These are phyloP conservation scores for Opisthograptis luteolata DNA, from an alignment of 2,888 invertebrate genomes.

Conservation along the genomic window DNA sequence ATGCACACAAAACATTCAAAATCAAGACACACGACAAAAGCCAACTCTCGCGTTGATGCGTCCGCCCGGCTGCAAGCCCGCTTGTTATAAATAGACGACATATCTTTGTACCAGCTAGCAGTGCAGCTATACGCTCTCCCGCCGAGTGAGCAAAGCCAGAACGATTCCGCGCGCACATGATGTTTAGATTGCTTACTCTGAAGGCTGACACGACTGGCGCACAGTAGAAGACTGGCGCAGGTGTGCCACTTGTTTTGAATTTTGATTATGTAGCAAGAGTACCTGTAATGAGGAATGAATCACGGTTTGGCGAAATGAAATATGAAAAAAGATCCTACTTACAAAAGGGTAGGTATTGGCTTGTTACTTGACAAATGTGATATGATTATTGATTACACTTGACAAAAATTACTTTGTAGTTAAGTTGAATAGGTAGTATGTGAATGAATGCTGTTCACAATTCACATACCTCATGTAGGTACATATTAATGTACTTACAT, in stretches of 20 bases:
- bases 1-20: conserved; percentile 57
- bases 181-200: conserved; percentile 59
- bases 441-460: too few relatives aligned
- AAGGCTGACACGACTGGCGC: conserved; percentile 37
- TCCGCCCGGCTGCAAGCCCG: conserved; percentile 67
- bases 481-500: too few relatives aligned
- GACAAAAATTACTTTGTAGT: too few relatives aligned
- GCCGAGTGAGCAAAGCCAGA: conserved; percentile 69
- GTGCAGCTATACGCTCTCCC: conserved; percentile 71
- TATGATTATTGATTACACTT: too few relatives aligned
- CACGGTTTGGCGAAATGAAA: not conserved
- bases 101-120: conserved; percentile 72
- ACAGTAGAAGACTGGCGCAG: too few relatives aligned
- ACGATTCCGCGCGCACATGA: conserved; percentile 50
- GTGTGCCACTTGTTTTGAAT: conserved; percentile 40
- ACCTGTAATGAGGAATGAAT: conserved; percentile 15
- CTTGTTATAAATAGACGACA: conserved; percentile 78
- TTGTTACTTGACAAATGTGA: too few relatives aligned
- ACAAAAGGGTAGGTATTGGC: not conserved
- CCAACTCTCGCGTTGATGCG: conserved; percentile 59
- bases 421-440: too few relatives aligned
- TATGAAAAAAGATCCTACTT: not conserved
- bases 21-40: conserved; percentile 65
- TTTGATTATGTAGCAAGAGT: conserved; percentile 23
- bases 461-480: too few relatives aligned